Evolutionary conservation across 1,140 invertebrate species (phyloP).

Genomic region (Magallana ariakensis): DNA sequence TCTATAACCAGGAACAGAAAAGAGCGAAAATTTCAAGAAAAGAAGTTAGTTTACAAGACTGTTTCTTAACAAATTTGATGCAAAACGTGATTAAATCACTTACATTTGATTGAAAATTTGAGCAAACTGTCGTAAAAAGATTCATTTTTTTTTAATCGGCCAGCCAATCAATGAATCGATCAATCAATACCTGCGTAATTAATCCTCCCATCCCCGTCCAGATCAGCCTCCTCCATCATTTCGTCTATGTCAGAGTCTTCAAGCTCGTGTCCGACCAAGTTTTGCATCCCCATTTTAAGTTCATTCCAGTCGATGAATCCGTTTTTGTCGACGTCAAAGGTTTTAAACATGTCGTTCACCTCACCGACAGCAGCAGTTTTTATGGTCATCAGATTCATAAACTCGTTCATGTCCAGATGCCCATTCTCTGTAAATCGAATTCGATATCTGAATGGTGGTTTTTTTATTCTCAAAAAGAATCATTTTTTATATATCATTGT

Average conservation of each 20-base stretch:
- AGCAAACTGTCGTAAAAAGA: too few relatives aligned
- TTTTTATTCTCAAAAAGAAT: too few relatives aligned
- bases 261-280: background rate
- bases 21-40: too few relatives aligned
- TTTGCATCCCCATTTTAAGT: constrained; percentile 28
- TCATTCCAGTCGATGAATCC: constrained; percentile 43
- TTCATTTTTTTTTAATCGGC: too few relatives aligned
- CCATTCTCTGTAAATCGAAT: background rate
- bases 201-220: constrained; percentile 46
- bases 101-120: too few relatives aligned
- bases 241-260: constrained; percentile 39
- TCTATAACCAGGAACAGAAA: too few relatives aligned
- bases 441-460: too few relatives aligned
- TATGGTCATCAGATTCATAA: constrained; percentile 31
- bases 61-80: too few relatives aligned
- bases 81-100: too few relatives aligned
- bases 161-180: too few relatives aligned
- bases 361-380: constrained; percentile 10
- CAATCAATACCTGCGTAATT: constrained; percentile 33
- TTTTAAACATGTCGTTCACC: constrained; percentile 39
- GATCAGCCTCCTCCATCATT: constrained; percentile 47
- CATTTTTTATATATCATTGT: too few relatives aligned
- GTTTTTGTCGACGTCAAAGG: constrained; percentile 41
- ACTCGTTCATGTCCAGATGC: constrained; percentile 13
- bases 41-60: too few relatives aligned